Percentiles rank a stretch among this genome's conserved stretches.
phyloP scores from a whole-genome alignment of 2,797 vertebrate genomes.

The Pseudochirops cupreus region DNA sequence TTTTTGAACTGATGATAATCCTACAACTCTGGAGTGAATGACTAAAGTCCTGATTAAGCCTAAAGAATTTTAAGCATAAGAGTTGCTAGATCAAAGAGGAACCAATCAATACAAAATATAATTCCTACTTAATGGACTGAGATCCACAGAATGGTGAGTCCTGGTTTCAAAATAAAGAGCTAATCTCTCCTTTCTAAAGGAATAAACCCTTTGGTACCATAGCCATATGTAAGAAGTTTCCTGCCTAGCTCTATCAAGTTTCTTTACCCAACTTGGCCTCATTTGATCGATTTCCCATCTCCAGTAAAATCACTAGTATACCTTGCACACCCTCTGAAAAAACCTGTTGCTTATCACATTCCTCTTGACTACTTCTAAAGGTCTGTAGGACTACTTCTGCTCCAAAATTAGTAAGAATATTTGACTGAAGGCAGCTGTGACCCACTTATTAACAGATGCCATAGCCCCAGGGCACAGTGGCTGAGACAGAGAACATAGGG shows the following conservation, averaged over 20 bases:
- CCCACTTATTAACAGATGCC: constrained; percentile 81
- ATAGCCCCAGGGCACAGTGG: constrained; percentile 77
- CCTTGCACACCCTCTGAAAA: not conserved
- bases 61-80: not conserved
- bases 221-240: not conserved
- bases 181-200: not conserved
- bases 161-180: not conserved
- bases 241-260: rapidly evolving
- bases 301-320: not conserved
- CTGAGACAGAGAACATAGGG: constrained; percentile 62
- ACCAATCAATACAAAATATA: not conserved
- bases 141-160: not conserved
- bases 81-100: not conserved
- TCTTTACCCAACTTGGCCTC: rapidly evolving
- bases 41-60: not conserved
- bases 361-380: constrained; percentile 63
- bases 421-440: constrained; percentile 77
- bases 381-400: constrained; percentile 71
- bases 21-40: not conserved
- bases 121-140: not conserved
- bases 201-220: rapidly evolving
- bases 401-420: constrained; percentile 74
- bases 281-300: not conserved
- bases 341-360: constrained; percentile 17
- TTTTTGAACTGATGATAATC: not conserved